Conservation (phyloP, 2,113 vertebrate genomes). For the Enhydra lutris region DNA sequence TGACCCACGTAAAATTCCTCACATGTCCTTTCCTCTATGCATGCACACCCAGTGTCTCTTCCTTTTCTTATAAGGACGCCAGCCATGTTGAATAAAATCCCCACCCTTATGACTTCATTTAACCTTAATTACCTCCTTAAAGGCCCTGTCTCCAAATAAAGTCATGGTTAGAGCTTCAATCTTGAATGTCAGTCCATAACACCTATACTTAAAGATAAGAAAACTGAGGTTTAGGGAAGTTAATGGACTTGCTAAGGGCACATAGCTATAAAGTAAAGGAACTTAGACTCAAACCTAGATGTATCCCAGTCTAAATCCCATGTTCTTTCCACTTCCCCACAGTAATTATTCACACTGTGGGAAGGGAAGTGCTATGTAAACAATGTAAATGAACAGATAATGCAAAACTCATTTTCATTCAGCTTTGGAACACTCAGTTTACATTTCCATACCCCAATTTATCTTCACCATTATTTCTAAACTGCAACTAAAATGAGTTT, state of each 20-base stretch:
- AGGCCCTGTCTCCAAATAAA: not conserved
- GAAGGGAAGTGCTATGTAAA: slow-evolving; percentile 31
- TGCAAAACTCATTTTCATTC: slow-evolving; percentile 21
- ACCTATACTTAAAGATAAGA: not conserved
- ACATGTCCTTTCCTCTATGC: not conserved
- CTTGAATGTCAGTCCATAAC: not conserved
- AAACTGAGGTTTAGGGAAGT: not conserved
- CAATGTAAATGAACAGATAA: slow-evolving; percentile 32
- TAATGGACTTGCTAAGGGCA: not conserved
- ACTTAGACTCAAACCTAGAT: not conserved
- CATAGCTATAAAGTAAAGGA: not conserved
- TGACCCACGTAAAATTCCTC: not conserved
- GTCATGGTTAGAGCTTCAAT: not conserved
- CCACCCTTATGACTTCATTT: not conserved
- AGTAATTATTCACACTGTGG: slow-evolving; percentile 22
- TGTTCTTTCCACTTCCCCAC: not conserved
- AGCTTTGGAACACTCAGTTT: slow-evolving; percentile 2
- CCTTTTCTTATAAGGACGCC: not conserved
- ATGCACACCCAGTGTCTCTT: not conserved
- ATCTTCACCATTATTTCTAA: slow-evolving; percentile 41
- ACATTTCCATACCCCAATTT: slow-evolving; percentile 24
- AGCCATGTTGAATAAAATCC: not conserved
- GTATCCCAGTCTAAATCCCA: not conserved
- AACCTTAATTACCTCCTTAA: not conserved
- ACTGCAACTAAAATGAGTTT: slow-evolving; percentile 41